phyloP scores from a whole-genome alignment of 2,888 invertebrate genomes.

The Drosophila subquinaria region DNA sequence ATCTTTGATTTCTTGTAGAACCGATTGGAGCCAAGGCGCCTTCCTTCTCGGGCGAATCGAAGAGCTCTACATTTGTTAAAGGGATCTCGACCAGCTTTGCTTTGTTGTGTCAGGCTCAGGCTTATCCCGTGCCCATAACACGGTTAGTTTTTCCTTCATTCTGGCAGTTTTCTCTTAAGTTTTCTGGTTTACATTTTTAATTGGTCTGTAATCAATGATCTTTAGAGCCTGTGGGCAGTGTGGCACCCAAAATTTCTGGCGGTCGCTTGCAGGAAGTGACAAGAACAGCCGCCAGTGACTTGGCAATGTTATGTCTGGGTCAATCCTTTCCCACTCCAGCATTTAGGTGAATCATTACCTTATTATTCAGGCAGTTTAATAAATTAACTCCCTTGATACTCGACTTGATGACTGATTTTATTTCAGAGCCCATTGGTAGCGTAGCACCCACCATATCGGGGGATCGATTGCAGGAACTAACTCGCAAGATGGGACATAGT shows the following conservation, averaged over 20 bases:
- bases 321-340: constrained; percentile 87
- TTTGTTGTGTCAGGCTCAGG: constrained; percentile 90
- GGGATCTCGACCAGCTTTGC: constrained; percentile 86
- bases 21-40: constrained; percentile 88
- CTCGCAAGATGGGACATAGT: constrained; percentile 85
- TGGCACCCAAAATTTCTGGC: constrained; percentile 86
- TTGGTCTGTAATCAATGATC: not conserved
- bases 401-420: not conserved
- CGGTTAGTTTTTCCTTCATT: constrained; percentile 86
- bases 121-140: constrained; percentile 89
- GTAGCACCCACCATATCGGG: constrained; percentile 88
- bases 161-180: constrained; percentile 55
- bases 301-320: constrained; percentile 87
- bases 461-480: constrained; percentile 87
- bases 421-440: constrained; percentile 89
- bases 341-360: constrained; percentile 86
- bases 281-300: constrained; percentile 40
- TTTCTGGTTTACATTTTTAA: not conserved
- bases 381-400: not conserved
- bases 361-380: constrained; percentile 52
- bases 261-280: constrained; percentile 87
- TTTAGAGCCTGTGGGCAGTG: constrained; percentile 87
- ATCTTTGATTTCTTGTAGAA: constrained; percentile 84
- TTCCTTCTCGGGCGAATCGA: constrained; percentile 88
- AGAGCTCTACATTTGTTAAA: constrained; percentile 87